Evolutionary conservation across 1,140 invertebrate genomes (phyloP), one percentile per base, ranked within the genome.

Genomic region (Cyclargus thomasi): DNA sequence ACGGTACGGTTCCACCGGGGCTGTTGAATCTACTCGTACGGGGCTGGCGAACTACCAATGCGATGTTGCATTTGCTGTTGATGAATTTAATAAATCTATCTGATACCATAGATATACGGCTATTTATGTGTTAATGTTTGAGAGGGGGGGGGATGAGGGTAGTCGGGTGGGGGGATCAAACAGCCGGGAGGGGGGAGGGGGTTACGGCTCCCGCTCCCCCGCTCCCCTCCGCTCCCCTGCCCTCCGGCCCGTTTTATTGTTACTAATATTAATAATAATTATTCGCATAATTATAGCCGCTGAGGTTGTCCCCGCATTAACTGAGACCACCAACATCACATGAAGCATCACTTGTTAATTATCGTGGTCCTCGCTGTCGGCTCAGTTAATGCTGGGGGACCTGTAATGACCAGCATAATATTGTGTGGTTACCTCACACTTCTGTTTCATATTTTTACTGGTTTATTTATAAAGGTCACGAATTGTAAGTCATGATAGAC

Each of bases 401-500:
- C 77, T 70, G 65, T 62, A 67, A 70, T 72, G 67, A 65, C 69
- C 70, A 72, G 68, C 75, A 82, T 74, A 77, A 76, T 77, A 79
- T 72, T 83, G 78, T 79, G 78, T 82, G 75, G 82, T 89, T 88
- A 87, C 84, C 87, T 90, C 87, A 88, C 86, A 80, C 78, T 73
- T 77, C 73, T 80, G 80, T 82, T 82, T 86, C 85, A 77, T 85
- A 86, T 59, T 59, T 59, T 59, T 59, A 59, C 55, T 59, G 55
- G 10, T 59, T 59, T 59, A 59, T 59, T 59, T 59, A 59, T 59
- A 59, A 59, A 20, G 55, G 55, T 59, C 55, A 59, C 55, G 55
- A 59, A 59, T 59, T 59, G 55, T 59, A 59, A 59, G 55, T 21
- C 18, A 21, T 59, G 18, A 21, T 18, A 59, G 18, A 18, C 20